Percentiles rank a stretch among this genome's conserved stretches.
phyloP scores from a whole-genome alignment of 2,888 invertebrate genomes.

The Apodemia zela region DNA sequence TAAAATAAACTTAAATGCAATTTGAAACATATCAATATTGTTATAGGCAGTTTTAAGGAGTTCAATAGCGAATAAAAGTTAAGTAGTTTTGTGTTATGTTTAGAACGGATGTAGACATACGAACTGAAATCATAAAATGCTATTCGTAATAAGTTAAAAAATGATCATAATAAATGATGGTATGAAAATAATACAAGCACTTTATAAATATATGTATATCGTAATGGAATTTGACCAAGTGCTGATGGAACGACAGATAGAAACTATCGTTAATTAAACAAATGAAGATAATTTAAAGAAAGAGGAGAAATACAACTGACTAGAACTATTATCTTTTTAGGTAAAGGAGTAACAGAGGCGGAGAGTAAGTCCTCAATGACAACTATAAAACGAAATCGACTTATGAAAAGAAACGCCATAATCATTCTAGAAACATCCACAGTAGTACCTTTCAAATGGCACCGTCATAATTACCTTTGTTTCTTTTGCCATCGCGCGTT shows the following conservation, averaged over 20 bases:
- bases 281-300: background rate
- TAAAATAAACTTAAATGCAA: too few species aligned
- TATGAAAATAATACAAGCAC: too few species aligned
- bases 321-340: constrained; percentile 60
- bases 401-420: constrained; percentile 63
- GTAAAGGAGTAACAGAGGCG: constrained; percentile 41
- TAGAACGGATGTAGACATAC: too few species aligned
- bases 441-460: constrained; percentile 67
- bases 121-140: too few species aligned
- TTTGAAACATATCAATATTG: too few species aligned
- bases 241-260: background rate
- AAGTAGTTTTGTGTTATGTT: too few species aligned
- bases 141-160: too few species aligned
- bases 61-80: too few species aligned
- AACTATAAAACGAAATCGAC: constrained; percentile 58
- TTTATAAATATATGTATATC: too few species aligned
- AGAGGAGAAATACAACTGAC: background rate
- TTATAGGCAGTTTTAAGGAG: too few species aligned
- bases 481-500: constrained; percentile 64
- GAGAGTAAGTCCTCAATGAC: constrained; percentile 53
- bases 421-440: constrained; percentile 57
- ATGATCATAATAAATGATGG: too few species aligned
- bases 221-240: too few species aligned
- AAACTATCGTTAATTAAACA: background rate
- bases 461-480: constrained; percentile 63